Conservation (phyloP, 1,140 invertebrate genomes). For the Cydia amplana region DNA sequence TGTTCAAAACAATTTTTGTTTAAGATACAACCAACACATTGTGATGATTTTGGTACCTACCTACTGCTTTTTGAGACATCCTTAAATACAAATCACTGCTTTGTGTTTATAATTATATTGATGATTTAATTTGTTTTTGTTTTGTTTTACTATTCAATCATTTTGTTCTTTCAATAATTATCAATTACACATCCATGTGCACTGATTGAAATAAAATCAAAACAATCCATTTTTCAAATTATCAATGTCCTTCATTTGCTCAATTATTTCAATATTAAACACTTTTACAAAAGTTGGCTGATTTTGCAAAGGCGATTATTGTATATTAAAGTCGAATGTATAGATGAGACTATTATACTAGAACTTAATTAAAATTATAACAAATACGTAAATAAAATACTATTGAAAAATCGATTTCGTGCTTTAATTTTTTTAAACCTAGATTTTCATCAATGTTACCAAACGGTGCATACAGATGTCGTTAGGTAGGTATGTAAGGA, state of each 20-base stretch:
- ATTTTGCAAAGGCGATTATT: constrained; percentile 36
- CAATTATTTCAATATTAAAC: not conserved
- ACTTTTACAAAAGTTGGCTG: not conserved
- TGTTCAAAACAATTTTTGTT: not conserved
- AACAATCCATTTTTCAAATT: not conserved
- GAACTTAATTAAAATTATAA: constrained; percentile 47
- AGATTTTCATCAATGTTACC: not conserved
- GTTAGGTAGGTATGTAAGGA: no score
- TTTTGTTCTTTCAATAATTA: not conserved
- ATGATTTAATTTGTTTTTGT: not conserved
- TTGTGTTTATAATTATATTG: not conserved
- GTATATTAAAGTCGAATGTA: constrained; percentile 48
- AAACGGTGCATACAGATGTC: no score
- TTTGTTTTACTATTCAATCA: constrained; percentile 9
- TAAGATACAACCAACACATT: not conserved
- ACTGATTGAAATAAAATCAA: constrained; percentile 26
- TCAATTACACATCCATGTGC: not conserved
- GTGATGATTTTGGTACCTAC: not conserved
- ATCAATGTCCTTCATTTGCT: not conserved
- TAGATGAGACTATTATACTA: constrained; percentile 45
- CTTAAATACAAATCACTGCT: constrained; percentile 2
- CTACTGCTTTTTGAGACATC: not conserved
- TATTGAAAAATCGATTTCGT: constrained; percentile 16
- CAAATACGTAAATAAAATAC: constrained; percentile 46
- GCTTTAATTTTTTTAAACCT: constrained; percentile 9